Evolutionary conservation across 1,140 invertebrate genomes (phyloP).

Genomic region (Pissodes strobi): DNA sequence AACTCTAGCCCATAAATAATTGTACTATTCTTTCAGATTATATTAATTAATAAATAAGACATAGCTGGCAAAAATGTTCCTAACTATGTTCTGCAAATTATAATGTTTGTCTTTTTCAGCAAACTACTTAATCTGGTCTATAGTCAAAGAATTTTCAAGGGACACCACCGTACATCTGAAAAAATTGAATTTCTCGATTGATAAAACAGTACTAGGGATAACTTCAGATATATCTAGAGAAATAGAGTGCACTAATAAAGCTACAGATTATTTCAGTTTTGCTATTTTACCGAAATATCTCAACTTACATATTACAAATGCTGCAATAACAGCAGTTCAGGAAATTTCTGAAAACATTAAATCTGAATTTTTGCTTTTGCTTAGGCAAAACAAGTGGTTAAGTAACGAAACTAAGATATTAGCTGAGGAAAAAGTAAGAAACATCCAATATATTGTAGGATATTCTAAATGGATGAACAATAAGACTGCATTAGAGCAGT

Average conservation of each 20-base stretch:
- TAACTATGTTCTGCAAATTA: too few species aligned
- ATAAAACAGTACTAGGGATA: constrained; percentile 54
- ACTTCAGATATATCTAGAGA: constrained; percentile 39
- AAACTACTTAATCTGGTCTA: constrained; percentile 64
- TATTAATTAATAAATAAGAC: too few species aligned
- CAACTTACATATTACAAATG: constrained; percentile 17
- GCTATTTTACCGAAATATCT: constrained; percentile 33
- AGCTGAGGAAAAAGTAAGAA: constrained; percentile 42
- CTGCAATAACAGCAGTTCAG: constrained; percentile 25
- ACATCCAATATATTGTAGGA: constrained; percentile 32
- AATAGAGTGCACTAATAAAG: constrained; percentile 40
- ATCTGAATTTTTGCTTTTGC: constrained; percentile 39
- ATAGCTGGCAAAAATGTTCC: too few species aligned
- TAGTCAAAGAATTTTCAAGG: constrained; percentile 59
- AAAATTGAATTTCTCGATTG: constrained; percentile 57
- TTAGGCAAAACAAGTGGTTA: constrained; percentile 39
- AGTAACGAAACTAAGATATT: constrained; percentile 26
- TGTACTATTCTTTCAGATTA: too few species aligned
- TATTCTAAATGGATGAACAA: constrained; percentile 30
- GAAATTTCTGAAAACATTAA: constrained; percentile 40
- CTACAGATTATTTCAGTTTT: constrained; percentile 32
- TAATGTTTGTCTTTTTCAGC: constrained; percentile 49
- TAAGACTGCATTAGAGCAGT: not conserved
- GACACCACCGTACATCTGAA: constrained; percentile 58
- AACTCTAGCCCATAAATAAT: too few species aligned